Evolutionary conservation across 64 coral and sea anemone species (phyloP).

Genomic region (Platygyra sinensis): DNA sequence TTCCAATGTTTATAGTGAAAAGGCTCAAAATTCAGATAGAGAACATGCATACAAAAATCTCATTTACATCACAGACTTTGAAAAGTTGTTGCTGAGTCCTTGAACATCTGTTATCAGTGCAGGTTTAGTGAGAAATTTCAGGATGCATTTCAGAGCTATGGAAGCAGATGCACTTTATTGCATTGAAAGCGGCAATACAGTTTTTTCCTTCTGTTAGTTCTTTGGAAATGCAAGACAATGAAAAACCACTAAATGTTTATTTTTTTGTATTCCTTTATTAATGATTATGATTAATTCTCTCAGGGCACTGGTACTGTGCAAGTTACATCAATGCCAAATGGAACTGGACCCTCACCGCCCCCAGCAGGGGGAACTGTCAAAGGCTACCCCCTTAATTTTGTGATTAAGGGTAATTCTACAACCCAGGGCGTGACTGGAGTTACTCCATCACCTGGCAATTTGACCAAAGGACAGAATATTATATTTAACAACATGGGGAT

Average conservation of each 20-base stretch:
- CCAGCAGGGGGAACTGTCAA: constrained; percentile 62
- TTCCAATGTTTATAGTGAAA: too few species aligned
- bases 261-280: background rate
- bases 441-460: constrained; percentile 39
- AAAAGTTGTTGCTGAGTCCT: too few species aligned
- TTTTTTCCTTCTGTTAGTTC: too few species aligned
- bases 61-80: too few species aligned
- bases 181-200: too few species aligned
- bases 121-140: too few species aligned
- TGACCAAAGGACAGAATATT: constrained; percentile 80
- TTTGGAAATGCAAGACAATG: too few species aligned
- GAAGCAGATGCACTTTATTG: too few species aligned
- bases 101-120: too few species aligned
- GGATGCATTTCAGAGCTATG: too few species aligned
- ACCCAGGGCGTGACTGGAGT: constrained; percentile 26
- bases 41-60: too few species aligned
- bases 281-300: background rate
- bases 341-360: constrained; percentile 84
- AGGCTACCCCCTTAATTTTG: constrained; percentile 89
- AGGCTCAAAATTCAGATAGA: too few species aligned
- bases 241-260: background rate
- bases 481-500: constrained; percentile 91
- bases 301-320: constrained; percentile 31
- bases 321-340: constrained; percentile 64
- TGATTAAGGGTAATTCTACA: constrained; percentile 77